A percentile compares a stretch with the other conserved stretches of the same genome.
These are phyloP conservation scores for Carassius auratus DNA, from an alignment of 2,113 vertebrate genomes.

Conservation along the genomic window DNA sequence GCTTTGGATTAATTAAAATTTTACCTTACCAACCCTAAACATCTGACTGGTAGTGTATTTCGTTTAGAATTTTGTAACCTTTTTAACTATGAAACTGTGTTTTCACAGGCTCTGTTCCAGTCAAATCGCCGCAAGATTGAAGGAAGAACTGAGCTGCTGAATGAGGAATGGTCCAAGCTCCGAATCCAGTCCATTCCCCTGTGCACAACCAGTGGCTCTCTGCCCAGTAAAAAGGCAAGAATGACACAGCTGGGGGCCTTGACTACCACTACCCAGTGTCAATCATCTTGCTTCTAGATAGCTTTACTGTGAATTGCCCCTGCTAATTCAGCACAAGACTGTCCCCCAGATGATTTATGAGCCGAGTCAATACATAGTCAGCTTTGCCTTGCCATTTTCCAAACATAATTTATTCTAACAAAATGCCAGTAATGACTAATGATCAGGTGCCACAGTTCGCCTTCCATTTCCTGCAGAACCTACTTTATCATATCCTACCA, in stretches of 20 bases:
- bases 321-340: too few relatives aligned
- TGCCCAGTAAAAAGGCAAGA: slow-evolving; percentile 86
- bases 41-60: too few relatives aligned
- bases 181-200: slow-evolving; percentile 88
- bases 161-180: slow-evolving; percentile 92
- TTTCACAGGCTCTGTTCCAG: slow-evolving; percentile 84
- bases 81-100: slow-evolving; percentile 19
- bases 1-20: too few relatives aligned
- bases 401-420: slow-evolving; percentile 27
- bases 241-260: background rate
- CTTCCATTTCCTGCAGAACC: background rate
- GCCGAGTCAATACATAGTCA: slow-evolving; percentile 7
- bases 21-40: too few relatives aligned
- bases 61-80: background rate
- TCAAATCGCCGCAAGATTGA: slow-evolving; percentile 92
- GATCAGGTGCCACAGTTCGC: slow-evolving; percentile 16
- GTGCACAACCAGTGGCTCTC: slow-evolving; percentile 80
- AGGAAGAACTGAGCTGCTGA: slow-evolving; percentile 85
- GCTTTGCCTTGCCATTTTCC: background rate
- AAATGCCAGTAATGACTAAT: slow-evolving; percentile 25
- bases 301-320: slow-evolving; percentile 11
- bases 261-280: background rate
- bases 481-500: slow-evolving; percentile 5
- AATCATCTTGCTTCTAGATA: slow-evolving; percentile 3
- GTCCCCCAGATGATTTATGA: slow-evolving; percentile 19